Base-by-base conservation (phyloP, 2,888 invertebrate species). In the Melanotus villosus region DNA sequence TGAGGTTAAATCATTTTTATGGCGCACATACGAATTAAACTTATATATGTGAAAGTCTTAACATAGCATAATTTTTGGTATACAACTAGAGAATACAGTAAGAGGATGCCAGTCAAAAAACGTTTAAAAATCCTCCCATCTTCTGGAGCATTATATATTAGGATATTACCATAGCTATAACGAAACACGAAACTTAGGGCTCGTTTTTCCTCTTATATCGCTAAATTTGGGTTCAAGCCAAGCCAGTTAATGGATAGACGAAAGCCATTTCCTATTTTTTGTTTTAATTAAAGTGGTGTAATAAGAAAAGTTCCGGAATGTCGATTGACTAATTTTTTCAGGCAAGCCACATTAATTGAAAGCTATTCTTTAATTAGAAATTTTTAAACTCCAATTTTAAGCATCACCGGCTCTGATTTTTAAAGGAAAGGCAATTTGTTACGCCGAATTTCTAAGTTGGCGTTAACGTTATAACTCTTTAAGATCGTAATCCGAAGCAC, bases 301-400 rank as follows among this genome's bases (percentile, higher is more conserved):
- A 65, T 60, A 69, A 59, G 65, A 58, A 69, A 69, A 69, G 69
- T 69, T 69, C 14, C 23, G 58, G 63, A 68, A 68, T 64, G 64
- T 58, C 64, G 32, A 68, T 64, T 64, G 68, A 45, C 54, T 68
- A 68, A 68, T 68, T 63, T 64, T 67, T 67, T 58, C 19, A 41
- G 68, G 50, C 56, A 45, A 64, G 59, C 58, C 21, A 50, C 59
- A 57, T 58, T 64, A 58, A 30, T 45, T 50, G 14, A 19, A 54
- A 68, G 68, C 34, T 58, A 64, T 64, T 58, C 47, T 68, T 68
- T 68, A 68, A 68, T 68, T 64, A 64, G 43, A 36, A 56, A 18
- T 58, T 64, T 60, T 45, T 41, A 54, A 54, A 16, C 16, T 6
- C n/a, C n/a, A n/a, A n/a, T n/a, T n/a, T n/a, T n/a, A n/a, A n/a